A percentile compares a stretch with the other conserved stretches of the same genome.
Evolutionary conservation across 23 tunicate genomes (phyloP).

Genomic region (Styela clava): DNA sequence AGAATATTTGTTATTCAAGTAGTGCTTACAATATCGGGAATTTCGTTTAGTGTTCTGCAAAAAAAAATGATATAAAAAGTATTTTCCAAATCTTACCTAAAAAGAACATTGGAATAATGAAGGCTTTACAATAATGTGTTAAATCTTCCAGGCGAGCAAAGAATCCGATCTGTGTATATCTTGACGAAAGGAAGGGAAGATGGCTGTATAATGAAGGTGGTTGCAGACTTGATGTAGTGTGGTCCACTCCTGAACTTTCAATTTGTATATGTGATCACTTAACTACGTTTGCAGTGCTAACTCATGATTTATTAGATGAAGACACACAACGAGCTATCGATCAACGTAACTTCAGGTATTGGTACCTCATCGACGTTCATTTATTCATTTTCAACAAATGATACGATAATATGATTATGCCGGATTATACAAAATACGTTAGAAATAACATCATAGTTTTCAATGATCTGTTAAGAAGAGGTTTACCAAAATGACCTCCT

Average conservation of each 20-base stretch:
- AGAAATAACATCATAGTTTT: no score
- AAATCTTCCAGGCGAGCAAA: slow-evolving; percentile 22
- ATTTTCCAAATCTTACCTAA: no score
- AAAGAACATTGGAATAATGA: no score
- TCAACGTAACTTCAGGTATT: slow-evolving; percentile 14
- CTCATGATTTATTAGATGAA: slow-evolving; percentile 47
- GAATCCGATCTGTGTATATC: slow-evolving; percentile 52
- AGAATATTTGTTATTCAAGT: no score
- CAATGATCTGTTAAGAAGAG: no score
- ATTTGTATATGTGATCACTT: slow-evolving; percentile 73
- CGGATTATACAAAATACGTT: no score
- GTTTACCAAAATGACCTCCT: no score
- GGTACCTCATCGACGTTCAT: not conserved
- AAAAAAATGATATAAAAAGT: no score
- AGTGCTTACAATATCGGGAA: no score
- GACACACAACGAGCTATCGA: not conserved
- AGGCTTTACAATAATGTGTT: no score
- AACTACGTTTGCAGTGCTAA: slow-evolving; percentile 77
- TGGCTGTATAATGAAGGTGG: slow-evolving; percentile 67
- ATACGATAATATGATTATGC: not conserved
- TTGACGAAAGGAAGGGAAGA: slow-evolving; percentile 33
- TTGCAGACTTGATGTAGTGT: slow-evolving; percentile 29
- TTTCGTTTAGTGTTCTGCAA: no score
- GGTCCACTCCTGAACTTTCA: slow-evolving; percentile 36
- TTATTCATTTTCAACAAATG: not conserved